Evolutionary conservation across 37 sponge, comb jelly and placozoan species (phyloP).

Genomic region (Corticium candelabrum): DNA sequence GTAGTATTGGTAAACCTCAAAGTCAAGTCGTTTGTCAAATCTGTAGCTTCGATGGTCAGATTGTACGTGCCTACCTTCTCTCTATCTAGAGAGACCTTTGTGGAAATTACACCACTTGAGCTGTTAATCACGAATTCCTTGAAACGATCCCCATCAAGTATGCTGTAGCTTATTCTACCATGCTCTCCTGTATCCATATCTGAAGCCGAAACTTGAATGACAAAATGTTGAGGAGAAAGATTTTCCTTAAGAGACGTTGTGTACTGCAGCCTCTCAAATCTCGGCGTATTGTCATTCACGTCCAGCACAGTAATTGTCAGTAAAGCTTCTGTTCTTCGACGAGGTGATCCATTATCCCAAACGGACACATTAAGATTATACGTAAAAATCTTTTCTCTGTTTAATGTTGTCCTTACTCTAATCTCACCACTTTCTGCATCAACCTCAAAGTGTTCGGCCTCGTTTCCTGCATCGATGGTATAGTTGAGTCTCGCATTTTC

Average conservation of each 20-base stretch:
- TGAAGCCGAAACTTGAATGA: background rate
- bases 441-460: background rate
- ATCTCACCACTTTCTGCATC: background rate
- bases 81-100: background rate
- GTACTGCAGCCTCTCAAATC: background rate
- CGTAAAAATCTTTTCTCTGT: background rate
- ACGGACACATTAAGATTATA: background rate
- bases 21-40: too few species aligned
- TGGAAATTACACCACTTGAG: background rate
- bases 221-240: background rate
- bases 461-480: too few species aligned
- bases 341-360: background rate
- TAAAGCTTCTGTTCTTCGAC: background rate
- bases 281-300: conserved; percentile 23
- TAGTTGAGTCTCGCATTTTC: background rate
- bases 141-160: background rate
- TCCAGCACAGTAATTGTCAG: conserved; percentile 10
- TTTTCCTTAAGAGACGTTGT: background rate
- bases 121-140: background rate
- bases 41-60: background rate
- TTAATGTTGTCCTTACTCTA: background rate
- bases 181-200: conserved; percentile 31
- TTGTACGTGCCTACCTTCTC: background rate
- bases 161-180: conserved; percentile 9
- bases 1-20: too few species aligned